Conservation (phyloP, 1,140 invertebrate species). For the Cydia splendana region DNA sequence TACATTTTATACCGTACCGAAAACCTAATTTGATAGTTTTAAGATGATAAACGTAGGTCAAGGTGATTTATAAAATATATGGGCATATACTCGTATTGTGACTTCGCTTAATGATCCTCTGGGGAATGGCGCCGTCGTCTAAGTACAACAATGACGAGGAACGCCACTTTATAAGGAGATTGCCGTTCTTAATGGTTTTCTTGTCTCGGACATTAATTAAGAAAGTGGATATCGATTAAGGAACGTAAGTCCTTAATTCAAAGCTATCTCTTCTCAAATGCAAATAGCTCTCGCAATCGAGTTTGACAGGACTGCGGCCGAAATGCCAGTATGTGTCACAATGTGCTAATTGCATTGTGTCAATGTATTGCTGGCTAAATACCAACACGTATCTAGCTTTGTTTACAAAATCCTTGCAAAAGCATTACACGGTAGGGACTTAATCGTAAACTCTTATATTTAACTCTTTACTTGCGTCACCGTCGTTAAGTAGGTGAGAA, state of each 20-base stretch:
- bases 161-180: neutral
- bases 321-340: slow-evolving; percentile 10
- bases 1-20: no score
- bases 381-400: neutral
- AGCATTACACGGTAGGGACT: neutral
- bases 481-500: neutral
- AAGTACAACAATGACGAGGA: neutral
- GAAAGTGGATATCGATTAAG: slow-evolving; percentile 22
- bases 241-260: neutral
- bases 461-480: neutral
- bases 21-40: no score
- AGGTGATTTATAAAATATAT: no score
- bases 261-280: slow-evolving; percentile 10
- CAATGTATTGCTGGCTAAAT: slow-evolving; percentile 7
- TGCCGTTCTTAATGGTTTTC: neutral
- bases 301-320: slow-evolving; percentile 1
- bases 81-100: neutral
- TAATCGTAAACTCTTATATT: slow-evolving; percentile 17
- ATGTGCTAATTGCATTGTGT: slow-evolving; percentile 14
- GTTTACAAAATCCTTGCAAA: slow-evolving; percentile 8
- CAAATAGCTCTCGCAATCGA: slow-evolving; percentile 11
- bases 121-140: neutral
- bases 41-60: no score
- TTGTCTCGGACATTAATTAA: slow-evolving; percentile 3
- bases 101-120: neutral